Conservation (phyloP, 35 echinoderm and acorn worm genomes). For the Chiridota heheva region DNA sequence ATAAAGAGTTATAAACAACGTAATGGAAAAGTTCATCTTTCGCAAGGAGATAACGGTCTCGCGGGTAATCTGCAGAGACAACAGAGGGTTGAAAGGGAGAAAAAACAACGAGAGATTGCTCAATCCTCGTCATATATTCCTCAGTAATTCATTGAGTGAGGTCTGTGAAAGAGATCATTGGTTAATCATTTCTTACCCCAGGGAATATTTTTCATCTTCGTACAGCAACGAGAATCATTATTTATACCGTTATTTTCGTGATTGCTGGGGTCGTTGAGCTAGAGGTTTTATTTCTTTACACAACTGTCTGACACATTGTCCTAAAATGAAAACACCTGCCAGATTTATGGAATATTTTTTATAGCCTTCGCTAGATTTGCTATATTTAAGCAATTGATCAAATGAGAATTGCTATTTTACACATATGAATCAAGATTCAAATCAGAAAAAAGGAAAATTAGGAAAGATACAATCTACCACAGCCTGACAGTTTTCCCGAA, state of each 20-base stretch:
- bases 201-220: slow-evolving; percentile 25
- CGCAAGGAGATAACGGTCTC: slow-evolving; percentile 26
- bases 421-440: too few relatives aligned
- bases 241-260: slow-evolving; percentile 30
- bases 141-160: background rate
- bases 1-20: slow-evolving; percentile 41
- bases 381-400: too few relatives aligned
- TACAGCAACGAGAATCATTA: slow-evolving; percentile 20
- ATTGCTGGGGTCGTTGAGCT: slow-evolving; percentile 33
- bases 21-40: slow-evolving; percentile 32
- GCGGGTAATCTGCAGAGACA: slow-evolving; percentile 15
- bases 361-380: background rate
- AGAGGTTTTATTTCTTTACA: slow-evolving; percentile 9
- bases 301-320: slow-evolving; percentile 30
- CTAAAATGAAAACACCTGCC: slow-evolving; percentile 40
- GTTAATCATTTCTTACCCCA: slow-evolving; percentile 31
- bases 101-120: slow-evolving; percentile 30
- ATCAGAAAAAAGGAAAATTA: too few relatives aligned
- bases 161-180: slow-evolving; percentile 20
- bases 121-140: slow-evolving; percentile 4
- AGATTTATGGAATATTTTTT: slow-evolving; percentile 13
- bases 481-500: too few relatives aligned
- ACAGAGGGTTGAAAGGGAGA: slow-evolving; percentile 33
- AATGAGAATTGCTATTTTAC: too few relatives aligned
- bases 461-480: too few relatives aligned